Percentiles rank a stretch among this genome's conserved stretches.
Conservation (phyloP, 2,888 invertebrate species). For the Lysandra coridon region DNA sequence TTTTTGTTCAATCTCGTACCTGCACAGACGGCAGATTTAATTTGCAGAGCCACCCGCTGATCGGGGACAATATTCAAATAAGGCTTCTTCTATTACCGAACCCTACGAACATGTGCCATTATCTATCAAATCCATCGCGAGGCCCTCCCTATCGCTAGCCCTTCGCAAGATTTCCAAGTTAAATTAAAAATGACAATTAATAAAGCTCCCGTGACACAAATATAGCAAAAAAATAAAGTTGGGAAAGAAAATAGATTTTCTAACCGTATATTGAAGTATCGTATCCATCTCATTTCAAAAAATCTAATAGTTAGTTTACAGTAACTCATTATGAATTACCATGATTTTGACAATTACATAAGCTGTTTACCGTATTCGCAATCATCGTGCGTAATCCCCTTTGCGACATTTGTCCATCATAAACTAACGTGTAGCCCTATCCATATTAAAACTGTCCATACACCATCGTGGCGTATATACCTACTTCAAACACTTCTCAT, state of each 20-base stretch:
- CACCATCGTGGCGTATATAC: too few species aligned
- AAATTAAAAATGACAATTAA: conserved; percentile 14
- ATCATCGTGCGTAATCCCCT: too few species aligned
- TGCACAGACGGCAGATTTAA: conserved; percentile 70
- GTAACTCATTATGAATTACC: too few species aligned
- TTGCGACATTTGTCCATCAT: too few species aligned
- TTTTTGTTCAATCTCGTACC: conserved; percentile 48
- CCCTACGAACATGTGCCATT: conserved; percentile 70
- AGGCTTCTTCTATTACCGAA: conserved; percentile 75
- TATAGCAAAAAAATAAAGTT: neutral
- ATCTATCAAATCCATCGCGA: conserved; percentile 71
- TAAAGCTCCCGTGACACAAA: neutral
- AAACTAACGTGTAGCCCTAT: too few species aligned
- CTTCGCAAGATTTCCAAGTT: conserved; percentile 45
- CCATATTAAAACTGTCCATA: too few species aligned
- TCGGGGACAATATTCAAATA: conserved; percentile 77
- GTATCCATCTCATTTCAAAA: too few species aligned
- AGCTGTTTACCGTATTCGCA: too few species aligned
- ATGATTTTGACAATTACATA: too few species aligned
- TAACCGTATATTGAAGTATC: too few species aligned
- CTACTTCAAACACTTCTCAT: neutral
- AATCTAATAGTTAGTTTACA: too few species aligned
- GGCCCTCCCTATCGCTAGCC: conserved; percentile 54
- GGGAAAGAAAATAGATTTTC: too few species aligned
- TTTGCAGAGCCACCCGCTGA: conserved; percentile 70